Evolutionary conservation across 2,888 invertebrate species (phyloP), one percentile per base, ranked within the genome.

Genomic region (Osedax frankpressi): DNA sequence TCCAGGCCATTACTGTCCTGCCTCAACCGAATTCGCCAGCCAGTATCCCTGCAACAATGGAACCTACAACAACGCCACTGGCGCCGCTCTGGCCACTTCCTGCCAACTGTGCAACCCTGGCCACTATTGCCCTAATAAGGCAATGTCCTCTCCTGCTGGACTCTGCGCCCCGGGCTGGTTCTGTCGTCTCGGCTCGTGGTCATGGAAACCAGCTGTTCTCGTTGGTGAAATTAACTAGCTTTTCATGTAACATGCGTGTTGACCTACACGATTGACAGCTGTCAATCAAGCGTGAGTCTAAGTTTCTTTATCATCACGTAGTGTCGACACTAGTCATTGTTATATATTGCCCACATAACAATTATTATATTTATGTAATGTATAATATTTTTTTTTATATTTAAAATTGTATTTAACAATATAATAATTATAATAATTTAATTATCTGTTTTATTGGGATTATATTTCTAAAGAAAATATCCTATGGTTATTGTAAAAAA

Each of bases 61-160:
- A 25, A 81, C 81, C 1, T 83, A 79, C 76, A 79, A 82, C 78
- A 81, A 81, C 65, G 76, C 76, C 14, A 80, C 81, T 2, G 77
- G 78, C 19, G 77, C 78, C 3, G 73, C 77, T 11, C 78, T 78
- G 71, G 73, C 75, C 62, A 76, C 76, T 3, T 76, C 77, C 3
- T 83, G 83, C 73, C 78, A 78, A 73, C 75, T 79, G 28, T 83
- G 83, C 77, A 75, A 78, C 2, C 80, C 81, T 2, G 83, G 83
- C 3, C 76, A 79, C 67, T 83, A 82, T 75, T 83, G 83, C 73
- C 80, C 82, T 1, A 76, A 76, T 1, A 28, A 65, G 24, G 75
- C 73, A 1, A 70, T 81, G 60, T 75, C 79, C 3, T 81, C 76
- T 24, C 80, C 81, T 2, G 78, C 79, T n/a, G 82, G 79, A 1